Evolutionary conservation across 2,888 invertebrate genomes (phyloP).

Genomic region (Dioctria linearis): DNA sequence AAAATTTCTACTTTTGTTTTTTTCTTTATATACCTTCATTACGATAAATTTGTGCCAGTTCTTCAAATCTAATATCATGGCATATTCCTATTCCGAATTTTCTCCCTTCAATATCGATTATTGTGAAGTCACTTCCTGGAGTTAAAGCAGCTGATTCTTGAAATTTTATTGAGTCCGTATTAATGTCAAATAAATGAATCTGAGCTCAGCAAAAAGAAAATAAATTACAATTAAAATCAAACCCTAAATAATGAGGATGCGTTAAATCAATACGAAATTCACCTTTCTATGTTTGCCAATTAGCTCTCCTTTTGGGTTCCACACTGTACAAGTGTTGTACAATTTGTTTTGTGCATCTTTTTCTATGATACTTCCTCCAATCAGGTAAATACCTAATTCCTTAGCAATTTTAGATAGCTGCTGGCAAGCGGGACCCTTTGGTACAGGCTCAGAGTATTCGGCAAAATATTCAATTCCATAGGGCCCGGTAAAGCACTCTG

Average conservation of each 20-base stretch:
- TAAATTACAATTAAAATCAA: conserved; percentile 4
- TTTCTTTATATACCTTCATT: conserved; percentile 71
- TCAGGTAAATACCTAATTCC: conserved; percentile 82
- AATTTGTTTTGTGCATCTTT: conserved; percentile 75
- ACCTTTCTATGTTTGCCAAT: conserved; percentile 90
- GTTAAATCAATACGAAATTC: conserved; percentile 28
- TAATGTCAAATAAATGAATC: conserved; percentile 96
- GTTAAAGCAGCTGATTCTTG: conserved; percentile 89
- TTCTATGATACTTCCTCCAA: conserved; percentile 95
- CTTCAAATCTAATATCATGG: conserved; percentile 93
- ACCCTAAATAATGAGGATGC: too few relatives aligned
- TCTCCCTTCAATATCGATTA: conserved; percentile 79
- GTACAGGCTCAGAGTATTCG: conserved; percentile 89
- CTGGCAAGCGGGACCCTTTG: conserved; percentile 82
- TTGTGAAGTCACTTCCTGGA: conserved; percentile 82
- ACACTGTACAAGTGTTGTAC: conserved; percentile 92
- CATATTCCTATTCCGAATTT: conserved; percentile 95
- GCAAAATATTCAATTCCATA: conserved; percentile 87
- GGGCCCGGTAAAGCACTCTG: conserved; percentile 96
- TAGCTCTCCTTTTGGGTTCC: conserved; percentile 83
- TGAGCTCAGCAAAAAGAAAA: conserved; percentile 65
- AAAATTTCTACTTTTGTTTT: neutral
- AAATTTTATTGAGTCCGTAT: conserved; percentile 76
- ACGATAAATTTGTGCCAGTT: conserved; percentile 84
- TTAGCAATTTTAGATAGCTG: conserved; percentile 83